phyloP scores from a whole-genome alignment of 2,797 vertebrate species.

The Sorex maritimensis region DNA sequence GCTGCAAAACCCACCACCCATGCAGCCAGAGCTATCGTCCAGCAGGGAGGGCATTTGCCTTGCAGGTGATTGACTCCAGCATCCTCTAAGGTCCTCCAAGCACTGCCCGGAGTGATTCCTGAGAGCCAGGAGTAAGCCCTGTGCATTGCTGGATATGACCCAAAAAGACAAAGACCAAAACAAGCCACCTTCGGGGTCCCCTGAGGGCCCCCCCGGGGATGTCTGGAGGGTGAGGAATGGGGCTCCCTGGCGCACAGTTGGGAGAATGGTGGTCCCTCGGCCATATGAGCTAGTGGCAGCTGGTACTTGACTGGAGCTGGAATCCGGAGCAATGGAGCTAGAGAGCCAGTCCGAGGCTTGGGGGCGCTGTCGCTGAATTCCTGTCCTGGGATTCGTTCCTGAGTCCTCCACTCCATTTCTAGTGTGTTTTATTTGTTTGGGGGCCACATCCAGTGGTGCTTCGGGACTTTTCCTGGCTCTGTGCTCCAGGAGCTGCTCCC shows the following conservation, averaged over 20 bases:
- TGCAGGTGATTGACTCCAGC: no score
- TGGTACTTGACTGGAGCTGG: not conserved
- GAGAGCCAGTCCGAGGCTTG: not conserved
- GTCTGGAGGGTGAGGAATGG: not conserved
- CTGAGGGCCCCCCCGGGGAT: not conserved
- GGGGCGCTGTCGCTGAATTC: not conserved
- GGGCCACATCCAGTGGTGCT: no score
- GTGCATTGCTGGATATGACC: no score
- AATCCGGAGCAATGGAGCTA: not conserved
- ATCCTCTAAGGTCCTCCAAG: no score
- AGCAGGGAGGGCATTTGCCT: no score
- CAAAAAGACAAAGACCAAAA: no score
- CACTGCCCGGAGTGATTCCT: no score
- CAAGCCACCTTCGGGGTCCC: not conserved
- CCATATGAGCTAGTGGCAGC: no score
- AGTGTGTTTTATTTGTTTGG: not conserved
- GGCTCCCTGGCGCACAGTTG: not conserved
- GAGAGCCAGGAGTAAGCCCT: no score
- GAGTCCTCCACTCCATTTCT: not conserved
- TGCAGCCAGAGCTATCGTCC: no score
- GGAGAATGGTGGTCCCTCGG: not conserved
- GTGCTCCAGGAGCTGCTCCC: no score
- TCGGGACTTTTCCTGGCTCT: no score
- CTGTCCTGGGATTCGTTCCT: not conserved
- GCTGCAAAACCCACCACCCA: not conserved